These are phyloP conservation scores for Heliopora coerulea DNA, from an alignment of 92 coral and sea anemone species.

Conservation along the genomic window DNA sequence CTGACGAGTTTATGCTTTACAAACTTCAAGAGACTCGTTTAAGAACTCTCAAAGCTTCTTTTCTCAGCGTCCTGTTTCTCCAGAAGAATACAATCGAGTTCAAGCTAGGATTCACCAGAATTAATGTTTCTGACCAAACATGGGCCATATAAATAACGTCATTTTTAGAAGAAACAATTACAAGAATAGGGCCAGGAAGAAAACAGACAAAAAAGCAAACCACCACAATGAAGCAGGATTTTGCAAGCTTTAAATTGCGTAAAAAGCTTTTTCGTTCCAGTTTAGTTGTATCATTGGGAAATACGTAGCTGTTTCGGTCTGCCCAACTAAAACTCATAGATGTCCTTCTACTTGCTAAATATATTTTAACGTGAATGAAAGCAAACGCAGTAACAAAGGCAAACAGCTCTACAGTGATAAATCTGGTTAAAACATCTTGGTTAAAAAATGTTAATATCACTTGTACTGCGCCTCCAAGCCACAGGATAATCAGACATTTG, in stretches of 20 bases:
- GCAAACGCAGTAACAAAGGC: too few relatives aligned
- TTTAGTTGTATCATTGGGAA: too few relatives aligned
- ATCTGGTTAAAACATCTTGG: neutral
- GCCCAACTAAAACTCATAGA: too few relatives aligned
- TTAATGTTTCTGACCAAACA: too few relatives aligned
- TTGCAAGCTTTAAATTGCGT: too few relatives aligned
- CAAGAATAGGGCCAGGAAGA: neutral
- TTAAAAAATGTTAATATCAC: neutral
- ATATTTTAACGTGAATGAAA: too few relatives aligned
- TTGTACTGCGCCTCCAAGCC: constrained; percentile 1
- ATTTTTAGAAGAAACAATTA: constrained; percentile 12
- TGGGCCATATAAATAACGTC: neutral
- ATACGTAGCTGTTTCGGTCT: too few relatives aligned
- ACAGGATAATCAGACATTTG: neutral
- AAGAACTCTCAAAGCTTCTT: neutral
- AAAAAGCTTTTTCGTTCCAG: too few relatives aligned
- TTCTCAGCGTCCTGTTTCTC: constrained; percentile 9
- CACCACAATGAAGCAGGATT: too few relatives aligned
- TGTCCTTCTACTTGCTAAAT: too few relatives aligned
- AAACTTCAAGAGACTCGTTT: neutral
- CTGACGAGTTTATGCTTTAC: too few relatives aligned
- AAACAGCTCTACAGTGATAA: neutral
- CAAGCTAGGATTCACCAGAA: constrained; percentile 4
- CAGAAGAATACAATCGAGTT: constrained; percentile 22
- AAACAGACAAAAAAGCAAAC: neutral